Conservation (phyloP, 2,113 vertebrate species). For the Pomatostomus ruficeps region DNA sequence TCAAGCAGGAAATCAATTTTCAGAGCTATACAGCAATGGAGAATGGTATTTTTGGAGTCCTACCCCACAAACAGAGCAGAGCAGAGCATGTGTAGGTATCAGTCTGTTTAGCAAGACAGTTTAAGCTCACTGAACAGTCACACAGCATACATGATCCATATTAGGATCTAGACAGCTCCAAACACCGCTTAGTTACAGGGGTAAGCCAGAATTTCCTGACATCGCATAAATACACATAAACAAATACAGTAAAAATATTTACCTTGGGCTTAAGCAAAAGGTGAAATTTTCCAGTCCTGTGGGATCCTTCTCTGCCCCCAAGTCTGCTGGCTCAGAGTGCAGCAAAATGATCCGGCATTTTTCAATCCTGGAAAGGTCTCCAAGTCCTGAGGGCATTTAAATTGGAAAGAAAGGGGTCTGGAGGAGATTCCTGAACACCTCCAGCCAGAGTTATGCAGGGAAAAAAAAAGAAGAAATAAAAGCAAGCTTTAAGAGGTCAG, state of each 20-base stretch:
- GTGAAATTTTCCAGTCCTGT: background rate
- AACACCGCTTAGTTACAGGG: background rate
- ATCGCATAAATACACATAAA: background rate
- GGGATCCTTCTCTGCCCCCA: background rate
- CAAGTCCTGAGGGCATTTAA: background rate
- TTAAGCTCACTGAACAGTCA: background rate
- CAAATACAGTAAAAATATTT: background rate
- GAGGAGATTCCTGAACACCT: background rate
- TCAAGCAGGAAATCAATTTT: background rate
- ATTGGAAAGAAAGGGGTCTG: background rate
- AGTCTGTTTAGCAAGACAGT: background rate
- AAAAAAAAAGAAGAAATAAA: background rate
- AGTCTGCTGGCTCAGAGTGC: background rate
- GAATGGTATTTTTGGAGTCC: fast-evolving
- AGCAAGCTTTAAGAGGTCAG: background rate
- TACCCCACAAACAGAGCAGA: background rate
- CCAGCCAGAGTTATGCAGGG: background rate
- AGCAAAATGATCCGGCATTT: background rate
- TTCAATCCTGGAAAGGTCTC: background rate
- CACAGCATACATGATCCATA: background rate
- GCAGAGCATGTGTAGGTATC: background rate
- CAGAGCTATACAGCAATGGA: background rate
- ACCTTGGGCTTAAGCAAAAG: background rate
- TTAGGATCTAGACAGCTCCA: background rate
- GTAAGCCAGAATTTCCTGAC: background rate